A percentile compares a stretch with the other conserved stretches of the same genome.
phyloP scores from a whole-genome alignment of 2,113 vertebrate genomes.

The Anarrhichthys ocellatus region DNA sequence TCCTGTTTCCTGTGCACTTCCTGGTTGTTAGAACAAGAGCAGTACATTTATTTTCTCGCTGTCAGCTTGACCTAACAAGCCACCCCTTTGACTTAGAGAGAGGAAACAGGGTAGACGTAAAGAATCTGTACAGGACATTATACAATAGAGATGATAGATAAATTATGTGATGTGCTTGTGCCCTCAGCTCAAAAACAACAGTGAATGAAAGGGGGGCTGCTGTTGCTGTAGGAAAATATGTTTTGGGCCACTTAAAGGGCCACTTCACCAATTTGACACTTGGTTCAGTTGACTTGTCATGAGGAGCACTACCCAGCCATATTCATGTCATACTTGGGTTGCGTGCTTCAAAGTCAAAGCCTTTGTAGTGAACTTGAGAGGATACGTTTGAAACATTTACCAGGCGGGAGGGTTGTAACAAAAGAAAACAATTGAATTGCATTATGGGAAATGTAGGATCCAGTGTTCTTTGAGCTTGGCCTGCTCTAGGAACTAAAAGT shows the following conservation, averaged over 20 bases:
- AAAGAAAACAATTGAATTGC: neutral
- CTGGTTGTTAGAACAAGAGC: constrained; percentile 41
- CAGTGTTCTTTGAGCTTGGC: neutral
- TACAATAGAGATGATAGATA: constrained; percentile 13
- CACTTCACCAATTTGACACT: neutral
- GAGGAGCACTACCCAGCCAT: neutral
- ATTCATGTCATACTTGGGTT: neutral
- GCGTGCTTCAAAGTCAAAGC: neutral
- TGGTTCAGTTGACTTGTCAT: neutral
- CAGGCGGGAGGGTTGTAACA: neutral
- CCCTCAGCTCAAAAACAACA: constrained; percentile 4
- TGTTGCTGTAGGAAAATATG: neutral
- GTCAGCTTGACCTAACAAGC: neutral
- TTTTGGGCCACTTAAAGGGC: neutral
- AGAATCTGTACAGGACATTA: neutral
- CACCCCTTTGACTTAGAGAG: neutral
- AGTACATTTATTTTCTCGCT: constrained; percentile 39
- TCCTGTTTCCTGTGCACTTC: constrained; percentile 75
- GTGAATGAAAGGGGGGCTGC: neutral
- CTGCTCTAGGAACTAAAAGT: neutral
- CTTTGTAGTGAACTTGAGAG: neutral
- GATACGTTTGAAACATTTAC: neutral
- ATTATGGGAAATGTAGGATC: constrained; percentile 1
- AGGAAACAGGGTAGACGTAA: constrained; percentile 23
- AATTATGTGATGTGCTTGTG: neutral